These are phyloP conservation scores for Phylloscopus whistleri DNA, from an alignment of 2,113 vertebrate species.

Conservation along the genomic window DNA sequence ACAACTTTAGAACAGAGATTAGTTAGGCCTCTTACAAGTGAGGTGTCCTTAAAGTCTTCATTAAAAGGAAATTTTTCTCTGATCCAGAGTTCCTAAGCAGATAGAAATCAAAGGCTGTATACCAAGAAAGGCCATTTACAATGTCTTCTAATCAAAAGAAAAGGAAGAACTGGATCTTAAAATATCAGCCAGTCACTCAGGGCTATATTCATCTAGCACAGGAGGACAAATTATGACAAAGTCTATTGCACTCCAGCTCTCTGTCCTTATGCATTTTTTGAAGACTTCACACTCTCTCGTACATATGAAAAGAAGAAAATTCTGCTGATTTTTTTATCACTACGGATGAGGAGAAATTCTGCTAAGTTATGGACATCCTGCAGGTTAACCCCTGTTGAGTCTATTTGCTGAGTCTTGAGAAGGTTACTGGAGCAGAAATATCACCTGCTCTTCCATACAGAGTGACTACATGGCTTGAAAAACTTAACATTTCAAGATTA, in stretches of 20 bases:
- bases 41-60: background rate
- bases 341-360: background rate
- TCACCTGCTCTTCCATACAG: background rate
- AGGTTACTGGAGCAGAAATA: slow-evolving; percentile 43
- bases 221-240: slow-evolving; percentile 30
- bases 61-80: background rate
- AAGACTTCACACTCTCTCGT: background rate
- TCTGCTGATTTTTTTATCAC: slow-evolving; percentile 39
- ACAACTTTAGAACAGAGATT: background rate
- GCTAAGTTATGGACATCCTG: slow-evolving; percentile 22
- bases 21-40: background rate
- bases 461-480: slow-evolving; percentile 19
- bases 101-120: background rate
- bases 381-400: background rate
- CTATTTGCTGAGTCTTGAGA: slow-evolving; percentile 30
- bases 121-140: background rate
- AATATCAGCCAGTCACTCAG: slow-evolving; percentile 38
- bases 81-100: background rate
- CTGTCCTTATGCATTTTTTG: slow-evolving; percentile 25
- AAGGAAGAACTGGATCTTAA: background rate
- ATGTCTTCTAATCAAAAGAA: background rate
- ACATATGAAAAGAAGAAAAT: slow-evolving; percentile 43
- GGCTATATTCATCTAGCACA: slow-evolving; percentile 24
- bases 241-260: background rate
- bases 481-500: slow-evolving; percentile 50